Evolutionary conservation across 2,888 invertebrate genomes (phyloP), one percentile per base, ranked within the genome.

Genomic region (Tinea trinotella): DNA sequence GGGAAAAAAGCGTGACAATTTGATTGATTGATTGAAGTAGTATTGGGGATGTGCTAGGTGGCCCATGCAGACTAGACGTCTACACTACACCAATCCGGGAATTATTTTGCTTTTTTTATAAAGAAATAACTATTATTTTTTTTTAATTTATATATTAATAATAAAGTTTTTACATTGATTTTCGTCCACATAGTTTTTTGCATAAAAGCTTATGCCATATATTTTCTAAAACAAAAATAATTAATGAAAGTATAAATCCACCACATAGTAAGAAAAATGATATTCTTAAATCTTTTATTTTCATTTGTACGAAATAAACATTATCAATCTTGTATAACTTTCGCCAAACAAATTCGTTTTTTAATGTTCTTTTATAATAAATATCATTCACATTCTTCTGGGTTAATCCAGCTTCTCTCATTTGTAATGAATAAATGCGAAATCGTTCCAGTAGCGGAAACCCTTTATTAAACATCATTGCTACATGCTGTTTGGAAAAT

Each of bases 21-120:
- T n/a, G n/a, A n/a, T n/a, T n/a, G n/a, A n/a, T n/a, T n/a, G n/a
- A n/a, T n/a, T n/a, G n/a, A n/a, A n/a, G n/a, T n/a, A n/a, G n/a
- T n/a, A n/a, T n/a, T n/a, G n/a, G n/a, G n/a, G n/a, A n/a, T n/a
- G 57, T 56, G 57, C 59, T 59, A 59, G 58, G 88, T 60, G 58
- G 58, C 59, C 58, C 59, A 57, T 57, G 57, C 57, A 89, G 97
- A 96, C 95, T 92, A 93, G 94, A 91, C 90, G 93, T 94, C 94
- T 93, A 89, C 93, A 91, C 95, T 96, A n/a, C n/a, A n/a, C n/a
- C n/a, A 97, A 96, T 96, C 95, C 91, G 87, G 93, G 93, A 95
- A 93, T 97, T 94, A 93, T 97, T 94, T 96, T 97, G 96, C n/a
- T n/a, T n/a, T n/a, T n/a, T n/a, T n/a, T n/a, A n/a, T n/a, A n/a